phyloP scores from a whole-genome alignment of 1,140 invertebrate genomes.

The Drosophila athabasca region DNA sequence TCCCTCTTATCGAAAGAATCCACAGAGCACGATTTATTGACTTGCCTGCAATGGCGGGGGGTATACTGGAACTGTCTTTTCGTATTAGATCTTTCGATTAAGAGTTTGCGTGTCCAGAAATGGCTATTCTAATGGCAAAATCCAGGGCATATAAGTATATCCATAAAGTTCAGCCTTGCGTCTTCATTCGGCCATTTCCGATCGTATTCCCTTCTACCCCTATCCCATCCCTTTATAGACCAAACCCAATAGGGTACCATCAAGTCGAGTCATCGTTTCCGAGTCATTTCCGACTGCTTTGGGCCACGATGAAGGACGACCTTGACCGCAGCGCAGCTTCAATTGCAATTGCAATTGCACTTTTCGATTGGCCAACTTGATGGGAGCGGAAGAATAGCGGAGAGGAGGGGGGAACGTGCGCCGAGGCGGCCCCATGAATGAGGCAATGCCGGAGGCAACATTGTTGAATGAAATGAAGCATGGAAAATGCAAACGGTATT shows the following conservation, averaged over 20 bases:
- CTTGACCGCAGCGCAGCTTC: conserved; percentile 65
- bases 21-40: conserved; percentile 50
- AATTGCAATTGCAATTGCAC: conserved; percentile 29
- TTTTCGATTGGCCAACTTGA: conserved; percentile 19
- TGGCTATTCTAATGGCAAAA: too few species aligned
- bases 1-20: conserved; percentile 61
- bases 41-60: not conserved
- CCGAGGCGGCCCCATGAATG: conserved; percentile 42
- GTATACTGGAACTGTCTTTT: conserved; percentile 10
- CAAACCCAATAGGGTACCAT: not conserved
- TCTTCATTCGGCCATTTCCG: too few species aligned
- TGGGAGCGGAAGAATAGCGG: conserved; percentile 1
- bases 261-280: not conserved
- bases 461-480: conserved; percentile 65
- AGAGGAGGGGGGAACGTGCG: not conserved
- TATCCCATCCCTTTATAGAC: too few species aligned
- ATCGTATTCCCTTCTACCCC: too few species aligned
- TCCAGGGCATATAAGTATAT: too few species aligned
- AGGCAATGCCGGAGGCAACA: conserved; percentile 49
- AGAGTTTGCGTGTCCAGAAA: too few species aligned
- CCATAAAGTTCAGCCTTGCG: too few species aligned
- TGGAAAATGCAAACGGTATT: conserved; percentile 41
- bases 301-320: conserved; percentile 49
- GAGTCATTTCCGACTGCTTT: conserved; percentile 15
- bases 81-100: too few species aligned